Base-by-base conservation (phyloP, 2,888 invertebrate genomes). In the Eupithecia insigniata region DNA sequence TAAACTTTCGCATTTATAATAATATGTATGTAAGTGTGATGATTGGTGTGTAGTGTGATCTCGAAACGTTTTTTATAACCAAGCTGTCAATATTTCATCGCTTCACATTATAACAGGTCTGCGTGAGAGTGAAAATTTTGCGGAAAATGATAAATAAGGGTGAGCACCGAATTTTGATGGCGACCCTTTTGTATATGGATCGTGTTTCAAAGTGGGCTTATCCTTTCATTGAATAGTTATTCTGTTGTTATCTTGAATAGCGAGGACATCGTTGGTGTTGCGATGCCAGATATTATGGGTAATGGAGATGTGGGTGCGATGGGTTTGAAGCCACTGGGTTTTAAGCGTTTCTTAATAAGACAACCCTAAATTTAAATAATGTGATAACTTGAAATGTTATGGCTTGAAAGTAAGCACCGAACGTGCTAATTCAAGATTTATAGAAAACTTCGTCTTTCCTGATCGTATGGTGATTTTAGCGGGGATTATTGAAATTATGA, bases 161-260 rank as follows among this genome's bases (percentile, higher is more conserved):
- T 79, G 87, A 85, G 82, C 82, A 78, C 89, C 89, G 91, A 92
- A 93, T 92, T 92, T 91, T 92, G 93, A 92, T 92, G 90, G 88
- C 84, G 83, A 83, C 88, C 91, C 89, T 89, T 90, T 91, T 91
- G 89, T 91, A 55, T 55, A 88, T 86, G 84, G 89, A 90, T 93
- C 92, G 90, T 90, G 92, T 93, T 93, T 91, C 93, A 87, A 87
- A 92, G 91, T 90, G 86, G 87, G 88, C 87, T 91, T 91, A 92
- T 90, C 90, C 89, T 82, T 81, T 83, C 85, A 81, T 84, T 83
- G 86, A 85, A 90, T 90, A 90, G 89, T 89, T 85, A 83, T 80
- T 79, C 73, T 78, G 62, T 78, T 82, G 83, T 85, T 85, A 85
- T 85, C 83, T 76, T 79, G 80, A 80, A 72, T 76, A 78, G 81